These are phyloP conservation scores for Cephus rjabovi DNA, from an alignment of 2,888 invertebrate species.

Conservation along the genomic window DNA sequence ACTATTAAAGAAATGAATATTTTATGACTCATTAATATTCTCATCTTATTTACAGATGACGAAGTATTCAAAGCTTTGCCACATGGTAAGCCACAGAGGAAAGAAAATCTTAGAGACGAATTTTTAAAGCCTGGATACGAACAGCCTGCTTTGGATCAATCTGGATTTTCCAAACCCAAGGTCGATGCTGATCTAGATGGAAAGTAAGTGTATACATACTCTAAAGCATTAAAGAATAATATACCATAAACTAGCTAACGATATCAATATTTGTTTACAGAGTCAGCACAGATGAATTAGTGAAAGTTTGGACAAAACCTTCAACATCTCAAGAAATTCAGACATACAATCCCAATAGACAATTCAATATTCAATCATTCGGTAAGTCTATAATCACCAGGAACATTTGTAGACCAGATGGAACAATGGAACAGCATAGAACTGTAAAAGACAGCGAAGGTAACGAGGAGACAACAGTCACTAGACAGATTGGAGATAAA, in stretches of 20 bases:
- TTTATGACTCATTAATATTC: not conserved
- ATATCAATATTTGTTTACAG: slow-evolving; percentile 31
- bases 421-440: slow-evolving; percentile 70
- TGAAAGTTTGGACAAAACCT: slow-evolving; percentile 52
- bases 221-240: not conserved
- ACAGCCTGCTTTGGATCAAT: slow-evolving; percentile 38
- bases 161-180: slow-evolving; percentile 32
- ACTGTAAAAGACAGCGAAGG: slow-evolving; percentile 71
- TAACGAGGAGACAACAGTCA: slow-evolving; percentile 72
- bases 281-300: slow-evolving; percentile 46
- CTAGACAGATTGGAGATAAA: slow-evolving; percentile 59
- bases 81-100: slow-evolving; percentile 10
- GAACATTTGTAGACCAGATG: slow-evolving; percentile 71
- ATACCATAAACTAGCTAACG: not conserved
- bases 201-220: slow-evolving; percentile 62
- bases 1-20: not conserved
- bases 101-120: slow-evolving; percentile 67
- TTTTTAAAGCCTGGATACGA: slow-evolving; percentile 70
- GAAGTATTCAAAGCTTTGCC: slow-evolving; percentile 17
- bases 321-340: slow-evolving; percentile 49
- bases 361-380: slow-evolving; percentile 49
- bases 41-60: slow-evolving; percentile 17
- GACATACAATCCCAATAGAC: slow-evolving; percentile 47
- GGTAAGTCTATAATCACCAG: slow-evolving; percentile 70
- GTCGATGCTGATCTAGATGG: slow-evolving; percentile 71